Evolutionary conservation across 2,888 invertebrate genomes (phyloP).

Genomic region (Epirrita christyi): DNA sequence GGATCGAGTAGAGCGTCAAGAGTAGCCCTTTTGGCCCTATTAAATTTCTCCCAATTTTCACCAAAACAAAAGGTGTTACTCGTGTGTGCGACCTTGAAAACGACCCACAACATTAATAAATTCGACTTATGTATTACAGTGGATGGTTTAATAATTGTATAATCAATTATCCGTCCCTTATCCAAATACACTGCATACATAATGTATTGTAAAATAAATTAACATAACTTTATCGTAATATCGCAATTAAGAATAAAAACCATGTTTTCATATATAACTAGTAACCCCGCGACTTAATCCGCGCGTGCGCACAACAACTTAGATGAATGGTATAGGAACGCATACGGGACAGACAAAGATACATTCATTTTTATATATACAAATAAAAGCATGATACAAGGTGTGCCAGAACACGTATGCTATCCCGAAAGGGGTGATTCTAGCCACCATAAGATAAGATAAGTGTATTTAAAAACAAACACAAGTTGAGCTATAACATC

Average conservation of each 20-base stretch:
- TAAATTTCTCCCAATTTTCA: too few relatives aligned
- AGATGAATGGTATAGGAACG: too few relatives aligned
- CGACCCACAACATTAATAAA: conserved; percentile 6
- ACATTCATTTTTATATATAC: too few relatives aligned
- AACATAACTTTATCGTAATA: not conserved
- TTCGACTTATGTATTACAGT: conserved; percentile 27
- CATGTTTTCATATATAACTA: conserved; percentile 7
- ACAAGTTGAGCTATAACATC: too few relatives aligned
- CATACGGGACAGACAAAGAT: too few relatives aligned
- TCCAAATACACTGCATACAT: conserved; percentile 8
- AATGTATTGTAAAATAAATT: not conserved
- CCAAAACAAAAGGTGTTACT: too few relatives aligned
- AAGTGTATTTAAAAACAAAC: too few relatives aligned
- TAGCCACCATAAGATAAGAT: too few relatives aligned
- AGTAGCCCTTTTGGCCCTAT: not conserved
- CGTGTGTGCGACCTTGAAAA: not conserved
- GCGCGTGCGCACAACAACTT: too few relatives aligned
- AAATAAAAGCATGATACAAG: not conserved
- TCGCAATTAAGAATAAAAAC: conserved; percentile 12
- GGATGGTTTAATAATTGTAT: conserved; percentile 51
- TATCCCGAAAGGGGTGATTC: too few relatives aligned
- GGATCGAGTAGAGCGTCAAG: too few relatives aligned
- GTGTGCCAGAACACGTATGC: not conserved
- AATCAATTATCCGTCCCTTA: conserved; percentile 56
- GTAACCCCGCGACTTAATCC: too few relatives aligned